Evolutionary conservation across 2,113 vertebrate genomes (phyloP), one percentile per base, ranked within the genome.

Genomic region (Peromyscus maniculatus): DNA sequence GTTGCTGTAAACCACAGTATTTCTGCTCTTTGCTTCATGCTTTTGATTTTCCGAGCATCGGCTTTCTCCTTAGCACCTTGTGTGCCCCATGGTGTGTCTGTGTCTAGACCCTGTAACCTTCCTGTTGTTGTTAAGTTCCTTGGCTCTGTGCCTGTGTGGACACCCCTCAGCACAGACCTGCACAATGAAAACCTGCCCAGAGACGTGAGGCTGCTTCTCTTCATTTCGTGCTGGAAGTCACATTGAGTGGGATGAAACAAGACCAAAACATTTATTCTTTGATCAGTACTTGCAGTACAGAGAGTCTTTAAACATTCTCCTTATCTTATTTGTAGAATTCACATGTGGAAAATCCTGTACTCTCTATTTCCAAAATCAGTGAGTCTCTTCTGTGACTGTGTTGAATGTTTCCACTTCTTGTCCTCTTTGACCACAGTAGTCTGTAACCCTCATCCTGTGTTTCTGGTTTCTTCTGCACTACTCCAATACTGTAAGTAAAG

Each of bases 61-160:
- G 16, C 28, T 94, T 72, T 66, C 36, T 97, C 49, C 91, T 69
- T 86, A 62, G 66, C 13, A 87, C 64, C 26, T 84, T 94, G 82
- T 1, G 52, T 87, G 72, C n/a, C 66, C 10, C 49, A 91, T 6
- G n/a, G 49, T 57, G 46, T 64, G 24, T 19, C 72, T 62, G 1
- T 82, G 46, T 91, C 78, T 28, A 43, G 17, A 11, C 26, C 55
- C 21, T 93, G 19, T 31, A 22, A 84, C 12, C 7, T 43, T 26
- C 87, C 77, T 39, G 7, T 72, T 72, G 33, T 62, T 62, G 17
- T 62, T 62, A 52, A n/a, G 83, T 91, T 87, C 43, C 3, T 6
- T 55, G 46, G 46, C 21, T 88, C 15, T 16, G 6, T 67, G 43
- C 1, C 21, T 78, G 8, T 22, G 6, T 74, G 46, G 26, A 57